Evolutionary conservation across 2,888 invertebrate species (phyloP).

Genomic region (Candidula unifasciata): DNA sequence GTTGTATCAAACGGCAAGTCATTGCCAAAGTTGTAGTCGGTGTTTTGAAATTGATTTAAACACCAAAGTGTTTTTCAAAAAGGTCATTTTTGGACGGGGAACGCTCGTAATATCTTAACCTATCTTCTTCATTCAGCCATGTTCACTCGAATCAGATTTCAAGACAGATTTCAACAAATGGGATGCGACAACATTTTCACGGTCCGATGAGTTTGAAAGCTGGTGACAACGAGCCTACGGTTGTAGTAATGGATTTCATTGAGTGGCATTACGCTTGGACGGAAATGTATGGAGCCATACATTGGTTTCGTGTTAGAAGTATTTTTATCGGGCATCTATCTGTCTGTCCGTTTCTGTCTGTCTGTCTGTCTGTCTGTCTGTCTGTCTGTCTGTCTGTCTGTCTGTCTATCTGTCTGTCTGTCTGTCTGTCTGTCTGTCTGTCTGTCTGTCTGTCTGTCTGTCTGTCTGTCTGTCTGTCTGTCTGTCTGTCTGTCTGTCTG

Average conservation of each 20-base stretch:
- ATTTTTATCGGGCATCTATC: too few relatives aligned
- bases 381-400: not conserved
- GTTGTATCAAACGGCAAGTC: slow-evolving; percentile 30
- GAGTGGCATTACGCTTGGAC: not conserved
- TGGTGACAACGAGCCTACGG: not conserved
- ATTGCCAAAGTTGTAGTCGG: not conserved
- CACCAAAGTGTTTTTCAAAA: slow-evolving; percentile 7
- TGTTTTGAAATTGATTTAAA: slow-evolving; percentile 38
- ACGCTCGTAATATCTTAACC: slow-evolving; percentile 1
- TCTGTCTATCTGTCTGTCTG: not conserved
- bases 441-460: not conserved
- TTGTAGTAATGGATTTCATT: slow-evolving; percentile 15
- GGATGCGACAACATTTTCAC: slow-evolving; percentile 21
- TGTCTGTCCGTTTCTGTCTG: too few relatives aligned
- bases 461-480: not conserved
- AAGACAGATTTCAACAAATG: slow-evolving; percentile 10
- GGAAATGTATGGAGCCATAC: too few relatives aligned
- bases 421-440: not conserved
- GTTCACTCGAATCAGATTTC: slow-evolving; percentile 29
- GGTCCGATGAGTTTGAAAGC: slow-evolving; percentile 7
- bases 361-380: not conserved
- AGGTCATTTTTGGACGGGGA: slow-evolving; percentile 25
- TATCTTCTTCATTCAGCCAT: not conserved
- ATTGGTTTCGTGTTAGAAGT: too few relatives aligned
- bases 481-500: slow-evolving; percentile 23